A percentile compares a stretch with the other conserved stretches of the same genome.
These are phyloP conservation scores for Xestobium rufovillosum DNA, from an alignment of 2,888 invertebrate species.

Conservation along the genomic window DNA sequence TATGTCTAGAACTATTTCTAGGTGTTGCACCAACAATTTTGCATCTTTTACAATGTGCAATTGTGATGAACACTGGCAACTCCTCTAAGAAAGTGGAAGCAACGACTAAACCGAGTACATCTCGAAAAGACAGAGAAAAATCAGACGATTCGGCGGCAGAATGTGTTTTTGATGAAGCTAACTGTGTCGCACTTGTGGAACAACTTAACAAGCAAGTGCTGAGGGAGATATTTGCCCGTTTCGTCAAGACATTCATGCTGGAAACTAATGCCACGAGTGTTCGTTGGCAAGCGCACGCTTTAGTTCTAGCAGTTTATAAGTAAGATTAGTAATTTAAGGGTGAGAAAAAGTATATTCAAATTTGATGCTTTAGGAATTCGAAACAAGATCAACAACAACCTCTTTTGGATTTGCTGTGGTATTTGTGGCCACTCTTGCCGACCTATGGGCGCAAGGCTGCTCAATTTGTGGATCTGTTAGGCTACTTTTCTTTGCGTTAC, in stretches of 20 bases:
- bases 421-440: conserved; percentile 83
- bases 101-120: conserved; percentile 19
- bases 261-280: conserved; percentile 90
- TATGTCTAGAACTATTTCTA: too few species aligned
- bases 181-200: conserved; percentile 60
- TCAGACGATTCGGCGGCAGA: conserved; percentile 60
- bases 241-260: conserved; percentile 82
- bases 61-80: conserved; percentile 54
- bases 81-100: conserved; percentile 26
- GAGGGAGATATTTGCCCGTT: conserved; percentile 58
- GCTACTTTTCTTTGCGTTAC: conserved; percentile 87
- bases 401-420: conserved; percentile 80
- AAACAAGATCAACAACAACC: conserved; percentile 67
- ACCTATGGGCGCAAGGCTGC: conserved; percentile 89
- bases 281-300: conserved; percentile 92
- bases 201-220: conserved; percentile 63
- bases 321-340: conserved; percentile 30
- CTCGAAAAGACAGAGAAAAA: conserved; percentile 56
- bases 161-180: conserved; percentile 58
- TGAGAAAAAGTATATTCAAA: too few species aligned
- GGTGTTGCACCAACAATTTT: conserved; percentile 84
- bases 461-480: conserved; percentile 93
- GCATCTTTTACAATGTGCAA: conserved; percentile 81
- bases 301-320: conserved; percentile 78
- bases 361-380: conserved; percentile 55